Evolutionary conservation across 2,113 vertebrate species (phyloP).

Genomic region (Turnix velox): DNA sequence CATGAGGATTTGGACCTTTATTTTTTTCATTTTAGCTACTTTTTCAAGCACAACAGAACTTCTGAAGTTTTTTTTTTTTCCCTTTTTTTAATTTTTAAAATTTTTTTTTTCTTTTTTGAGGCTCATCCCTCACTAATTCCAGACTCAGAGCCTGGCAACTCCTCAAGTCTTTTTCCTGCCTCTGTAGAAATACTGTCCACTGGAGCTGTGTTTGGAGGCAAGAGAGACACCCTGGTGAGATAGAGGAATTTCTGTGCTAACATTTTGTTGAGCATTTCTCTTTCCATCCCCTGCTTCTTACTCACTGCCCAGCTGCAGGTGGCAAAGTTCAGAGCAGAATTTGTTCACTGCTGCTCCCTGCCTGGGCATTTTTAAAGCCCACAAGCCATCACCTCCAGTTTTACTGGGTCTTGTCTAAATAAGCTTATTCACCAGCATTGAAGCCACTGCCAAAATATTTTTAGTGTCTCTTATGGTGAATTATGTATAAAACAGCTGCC

Average conservation of each 20-base stretch:
- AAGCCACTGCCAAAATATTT: conserved; percentile 21
- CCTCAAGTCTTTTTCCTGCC: conserved; percentile 45
- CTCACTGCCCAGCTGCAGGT: conserved; percentile 20
- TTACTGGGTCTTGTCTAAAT: conserved; percentile 6
- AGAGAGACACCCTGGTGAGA: conserved; percentile 38
- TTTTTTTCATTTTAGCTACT: conserved; percentile 56
- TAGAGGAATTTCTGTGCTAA: conserved; percentile 59
- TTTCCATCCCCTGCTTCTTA: conserved; percentile 21
- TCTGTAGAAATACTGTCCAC: conserved; percentile 44
- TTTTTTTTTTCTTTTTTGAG: not conserved
- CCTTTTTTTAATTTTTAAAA: too few relatives aligned
- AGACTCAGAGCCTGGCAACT: conserved; percentile 23
- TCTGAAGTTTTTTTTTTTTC: conserved; percentile 17
- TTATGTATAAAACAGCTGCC: conserved; percentile 17
- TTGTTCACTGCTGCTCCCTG: not conserved
- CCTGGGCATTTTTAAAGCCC: not conserved
- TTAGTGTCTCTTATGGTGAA: not conserved
- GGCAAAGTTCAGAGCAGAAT: conserved; percentile 11
- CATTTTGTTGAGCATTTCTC: not conserved
- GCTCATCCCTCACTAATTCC: conserved; percentile 51
- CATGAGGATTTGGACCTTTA: conserved; percentile 21
- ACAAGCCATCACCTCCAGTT: not conserved
- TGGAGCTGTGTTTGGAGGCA: conserved; percentile 47
- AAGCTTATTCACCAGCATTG: not conserved
- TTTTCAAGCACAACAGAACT: conserved; percentile 59